Evolutionary conservation across 2,888 invertebrate species (phyloP), one percentile per base, ranked within the genome.

Genomic region (Norana najaformis): DNA sequence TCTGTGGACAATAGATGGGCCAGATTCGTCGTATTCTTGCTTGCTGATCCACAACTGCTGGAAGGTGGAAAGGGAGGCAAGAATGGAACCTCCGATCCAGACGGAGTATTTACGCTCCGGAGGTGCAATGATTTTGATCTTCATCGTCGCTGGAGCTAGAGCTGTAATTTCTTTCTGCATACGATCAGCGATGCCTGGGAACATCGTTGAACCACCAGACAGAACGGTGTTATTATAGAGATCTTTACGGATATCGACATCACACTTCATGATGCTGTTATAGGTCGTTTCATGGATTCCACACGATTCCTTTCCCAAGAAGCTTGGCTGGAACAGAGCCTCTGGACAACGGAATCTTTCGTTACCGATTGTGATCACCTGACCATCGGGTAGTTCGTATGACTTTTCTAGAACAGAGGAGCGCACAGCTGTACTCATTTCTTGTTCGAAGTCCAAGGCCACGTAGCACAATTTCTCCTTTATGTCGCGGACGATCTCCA

Each of bases 121-220:
- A 90, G 98, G 98, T 93, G 98, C 98, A 95, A 98, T 98, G 94
- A 96, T 96, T 95, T 96, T 96, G 95, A 96, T 96, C 95, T 96
- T 96, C 96, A 96, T 96, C 90, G 96, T 96, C 93, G 95, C 94
- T 90, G 96, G 96, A 89, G 96, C 96, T 93, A 98, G 96, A 91
- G 97, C 97, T 92, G 97, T 98, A 96, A 98, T 98, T 96, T 98
- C 98, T 96, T 98, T 98, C 96, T 98, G 98, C 98, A 98, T 98
- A 94, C 98, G 96, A 96, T 98, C 98, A 93, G 98, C 98, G 95
- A 98, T 98, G 96, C 98, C 97, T 92, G 98, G 98, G 96, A 97
- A 98, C 98, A 98, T 98, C 95, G 98, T 98, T 96, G 97, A 97
- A 94, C 98, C 98, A 93, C 98, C 98, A 92, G 97, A 97, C 94